phyloP scores from a whole-genome alignment of 2,888 invertebrate genomes.

The Caenorhabditis becei region DNA sequence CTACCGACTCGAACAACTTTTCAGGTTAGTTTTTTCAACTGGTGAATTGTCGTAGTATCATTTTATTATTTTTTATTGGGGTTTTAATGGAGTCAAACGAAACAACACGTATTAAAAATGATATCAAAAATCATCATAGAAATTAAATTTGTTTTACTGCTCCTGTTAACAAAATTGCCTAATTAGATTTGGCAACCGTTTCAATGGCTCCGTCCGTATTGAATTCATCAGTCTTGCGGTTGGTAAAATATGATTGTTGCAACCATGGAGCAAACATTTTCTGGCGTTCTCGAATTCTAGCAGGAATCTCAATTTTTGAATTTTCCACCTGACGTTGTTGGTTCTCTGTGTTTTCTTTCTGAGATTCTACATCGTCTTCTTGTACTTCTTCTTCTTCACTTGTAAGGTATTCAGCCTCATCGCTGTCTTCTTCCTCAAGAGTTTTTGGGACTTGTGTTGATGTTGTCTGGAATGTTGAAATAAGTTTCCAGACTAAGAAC shows the following conservation, averaged over 20 bases:
- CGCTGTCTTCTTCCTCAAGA: slow-evolving; percentile 29
- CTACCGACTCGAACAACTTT: slow-evolving; percentile 33
- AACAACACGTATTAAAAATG: slow-evolving; percentile 9
- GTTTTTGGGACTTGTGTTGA: slow-evolving; percentile 46
- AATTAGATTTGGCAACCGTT: no score
- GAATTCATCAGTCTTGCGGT: slow-evolving; percentile 63
- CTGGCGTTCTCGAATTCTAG: slow-evolving; percentile 63
- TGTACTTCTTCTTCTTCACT: slow-evolving; percentile 41
- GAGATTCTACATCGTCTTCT: background rate
- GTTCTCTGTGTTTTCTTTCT: background rate
- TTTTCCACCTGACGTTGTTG: no score
- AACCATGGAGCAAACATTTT: slow-evolving; percentile 67
- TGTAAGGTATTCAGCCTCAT: slow-evolving; percentile 34
- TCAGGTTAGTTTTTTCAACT: slow-evolving; percentile 46
- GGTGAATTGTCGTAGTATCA: no score
- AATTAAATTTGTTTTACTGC: no score
- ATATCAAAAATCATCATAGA: no score
- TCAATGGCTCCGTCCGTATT: slow-evolving; percentile 69
- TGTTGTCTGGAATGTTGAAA: slow-evolving; percentile 35
- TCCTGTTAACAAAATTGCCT: no score
- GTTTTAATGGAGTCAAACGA: no score
- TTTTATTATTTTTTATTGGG: no score
- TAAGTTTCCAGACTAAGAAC: background rate
- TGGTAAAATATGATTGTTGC: no score
- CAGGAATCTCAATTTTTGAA: slow-evolving; percentile 60